Base-by-base conservation (phyloP, 2,113 vertebrate genomes). In the Oncorhynchus keta region DNA sequence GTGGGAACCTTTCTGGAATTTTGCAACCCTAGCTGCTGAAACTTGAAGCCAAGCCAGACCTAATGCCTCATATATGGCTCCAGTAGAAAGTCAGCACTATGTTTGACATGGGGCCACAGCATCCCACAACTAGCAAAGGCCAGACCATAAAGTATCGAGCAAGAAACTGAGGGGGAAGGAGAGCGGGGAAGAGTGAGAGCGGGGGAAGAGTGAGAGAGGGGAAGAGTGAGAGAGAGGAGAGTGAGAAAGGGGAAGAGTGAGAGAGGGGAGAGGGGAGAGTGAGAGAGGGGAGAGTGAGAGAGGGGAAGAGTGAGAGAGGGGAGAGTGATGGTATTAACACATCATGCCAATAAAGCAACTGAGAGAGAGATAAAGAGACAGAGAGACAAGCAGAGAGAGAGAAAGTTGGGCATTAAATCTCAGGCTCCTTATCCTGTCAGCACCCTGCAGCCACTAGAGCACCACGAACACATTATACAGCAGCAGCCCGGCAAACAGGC, bases 401-500 rank as follows among this genome's bases (percentile, higher is more conserved):
- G 82, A 89, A 88, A 79, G 78, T 64, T 39, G 65, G 6, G 75
- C 80, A 85, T 87, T 87, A 90, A 92, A 89, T 88, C 77, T 86
- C 57, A 64, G 83, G 81, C 77, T 81, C 73, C 83, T 85, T 80
- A 72, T 85, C 82, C 84, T 89, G 84, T 87, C 85, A 87, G 84
- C 64, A 39, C 76, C 24, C 70, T 35, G 48, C 72, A 75, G 28
- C 76, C 81, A 73, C 73, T 76, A 80, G 76, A 78, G 68, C 81
- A 80, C 76, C 85, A 82, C 70, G 79, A 85, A 84, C 81, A 90
- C 84, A 91, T 89, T 82, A 87, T 81, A 92, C 85, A 83, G 81
- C 85, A 86, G 80, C 85, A 86, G 22, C 85, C 81, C 83, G 83
- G 83, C 82, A 68, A 85, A 82, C 68, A 82, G 86, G 83, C 91